Conservation (phyloP, 2,888 invertebrate genomes). For the Drosophila niveifrons region DNA sequence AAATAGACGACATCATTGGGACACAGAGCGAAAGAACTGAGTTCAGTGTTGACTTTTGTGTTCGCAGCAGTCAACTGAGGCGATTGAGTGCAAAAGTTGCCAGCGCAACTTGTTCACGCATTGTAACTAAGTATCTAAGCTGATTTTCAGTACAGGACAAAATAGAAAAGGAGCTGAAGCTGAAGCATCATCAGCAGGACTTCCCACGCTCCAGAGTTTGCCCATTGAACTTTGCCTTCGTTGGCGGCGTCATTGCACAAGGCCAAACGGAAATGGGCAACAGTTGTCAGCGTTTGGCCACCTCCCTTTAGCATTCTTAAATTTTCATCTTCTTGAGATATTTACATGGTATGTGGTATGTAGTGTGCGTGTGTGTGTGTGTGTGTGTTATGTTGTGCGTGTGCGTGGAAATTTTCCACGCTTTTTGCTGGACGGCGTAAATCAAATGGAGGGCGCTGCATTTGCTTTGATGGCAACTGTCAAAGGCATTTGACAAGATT, state of each 20-base stretch:
- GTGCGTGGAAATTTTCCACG: slow-evolving; percentile 69
- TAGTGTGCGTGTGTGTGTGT: slow-evolving; percentile 34
- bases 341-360: slow-evolving; percentile 68
- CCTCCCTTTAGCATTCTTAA: background rate
- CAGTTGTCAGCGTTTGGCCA: slow-evolving; percentile 58
- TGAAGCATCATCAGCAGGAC: background rate
- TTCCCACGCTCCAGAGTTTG: background rate
- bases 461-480: slow-evolving; percentile 69
- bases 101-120: slow-evolving; percentile 67
- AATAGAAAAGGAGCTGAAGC: background rate
- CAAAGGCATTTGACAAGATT: slow-evolving; percentile 73
- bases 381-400: slow-evolving; percentile 13
- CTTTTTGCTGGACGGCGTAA: slow-evolving; percentile 65
- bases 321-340: slow-evolving; percentile 55
- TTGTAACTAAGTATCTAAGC: slow-evolving; percentile 64
- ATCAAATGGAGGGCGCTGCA: slow-evolving; percentile 68
- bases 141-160: slow-evolving; percentile 53
- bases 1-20: slow-evolving; percentile 65
- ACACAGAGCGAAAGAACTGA: background rate
- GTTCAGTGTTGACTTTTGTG: slow-evolving; percentile 56
- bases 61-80: slow-evolving; percentile 12
- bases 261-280: slow-evolving; percentile 66
- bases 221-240: slow-evolving; percentile 38
- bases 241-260: slow-evolving; percentile 59
- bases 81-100: slow-evolving; percentile 56